A percentile compares a stretch with the other conserved stretches of the same genome.
These are phyloP conservation scores for Brachypalpus laphriformis DNA, from an alignment of 2,888 invertebrate genomes.

Conservation along the genomic window DNA sequence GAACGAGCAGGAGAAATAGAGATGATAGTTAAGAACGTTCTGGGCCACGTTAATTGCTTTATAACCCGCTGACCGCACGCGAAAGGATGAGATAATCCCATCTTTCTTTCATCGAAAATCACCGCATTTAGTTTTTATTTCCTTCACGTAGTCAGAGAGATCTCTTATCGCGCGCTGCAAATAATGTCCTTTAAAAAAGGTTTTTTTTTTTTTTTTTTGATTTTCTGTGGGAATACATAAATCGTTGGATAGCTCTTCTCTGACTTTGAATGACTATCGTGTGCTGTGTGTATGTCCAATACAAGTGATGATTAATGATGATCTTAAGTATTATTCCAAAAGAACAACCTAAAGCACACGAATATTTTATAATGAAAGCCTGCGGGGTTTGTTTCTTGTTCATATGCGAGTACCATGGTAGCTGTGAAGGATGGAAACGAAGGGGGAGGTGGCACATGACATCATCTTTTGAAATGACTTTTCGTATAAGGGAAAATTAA, in stretches of 20 bases:
- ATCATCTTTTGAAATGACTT: constrained; percentile 17
- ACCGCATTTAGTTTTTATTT: not conserved
- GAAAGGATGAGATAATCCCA: constrained; percentile 17
- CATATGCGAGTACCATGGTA: not conserved
- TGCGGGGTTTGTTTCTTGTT: constrained; percentile 6
- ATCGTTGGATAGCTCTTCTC: not conserved
- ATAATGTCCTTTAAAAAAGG: constrained; percentile 13
- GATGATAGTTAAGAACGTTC: not conserved
- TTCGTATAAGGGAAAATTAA: constrained; percentile 8
- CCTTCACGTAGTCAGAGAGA: not conserved
- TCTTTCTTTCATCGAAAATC: not conserved
- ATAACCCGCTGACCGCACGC: constrained; percentile 3
- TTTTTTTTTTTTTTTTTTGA: not conserved
- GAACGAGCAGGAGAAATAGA: not conserved
- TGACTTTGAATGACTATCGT: constrained; percentile 12
- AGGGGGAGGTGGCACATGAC: constrained; percentile 7
- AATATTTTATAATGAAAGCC: constrained; percentile 27
- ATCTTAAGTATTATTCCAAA: constrained; percentile 37
- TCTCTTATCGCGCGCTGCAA: constrained; percentile 6
- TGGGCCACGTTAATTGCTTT: constrained; percentile 2
- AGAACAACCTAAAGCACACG: constrained; percentile 22
- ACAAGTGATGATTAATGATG: constrained; percentile 36
- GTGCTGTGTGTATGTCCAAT: not conserved
- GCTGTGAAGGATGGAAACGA: constrained; percentile 21
- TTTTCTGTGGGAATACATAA: not conserved